Base-by-base conservation (phyloP, 1,140 invertebrate species). In the Hesperophylax magnus region DNA sequence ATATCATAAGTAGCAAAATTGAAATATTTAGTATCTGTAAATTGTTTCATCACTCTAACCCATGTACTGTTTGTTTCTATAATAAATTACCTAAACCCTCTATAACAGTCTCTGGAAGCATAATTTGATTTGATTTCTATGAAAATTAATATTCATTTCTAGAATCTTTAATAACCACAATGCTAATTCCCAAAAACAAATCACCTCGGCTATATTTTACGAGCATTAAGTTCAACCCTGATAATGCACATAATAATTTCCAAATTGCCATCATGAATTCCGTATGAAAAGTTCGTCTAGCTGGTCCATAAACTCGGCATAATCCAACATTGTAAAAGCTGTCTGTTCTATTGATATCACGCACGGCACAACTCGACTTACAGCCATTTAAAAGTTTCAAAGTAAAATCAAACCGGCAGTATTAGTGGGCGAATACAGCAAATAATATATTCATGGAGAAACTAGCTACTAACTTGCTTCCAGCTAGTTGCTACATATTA, bases 371-470 rank as follows among this genome's bases (percentile, higher is more conserved):
- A 72, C 63, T 67, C 54, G 54, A 71, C 78, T 78, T 63, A 56
- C 52, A 76, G 79, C 77, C 82, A 81, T 83, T 81, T 81, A 83
- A 83, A 83, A 83, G 74, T 83, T 83, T 80, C 65, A 72, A 80
- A 80, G 75, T 83, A 69, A 74, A 81, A 60, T 67, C 78, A 60
- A 72, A 14, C 78, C 56, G 3, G 34, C 22, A 24, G 75, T 69
- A 83, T 80, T 76, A 83, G 69, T 61, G 60, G 58, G 61, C 80
- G 77, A 81, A 83, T 81, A 79, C 71, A 77, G 75, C 79, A 81
- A 82, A 83, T 82, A 82, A 82, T 82, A 77, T 82, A 82, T 82
- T 82, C 81, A 80, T 82, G 74, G 78, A 75, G 61, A 67, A 1
- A 8, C 3, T 39, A 27, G 27, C 27, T 27, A 27, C 27, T 27